These are phyloP conservation scores for Melanotaenia nigrans DNA, from an alignment of 2,797 vertebrate genomes.

Conservation along the genomic window DNA sequence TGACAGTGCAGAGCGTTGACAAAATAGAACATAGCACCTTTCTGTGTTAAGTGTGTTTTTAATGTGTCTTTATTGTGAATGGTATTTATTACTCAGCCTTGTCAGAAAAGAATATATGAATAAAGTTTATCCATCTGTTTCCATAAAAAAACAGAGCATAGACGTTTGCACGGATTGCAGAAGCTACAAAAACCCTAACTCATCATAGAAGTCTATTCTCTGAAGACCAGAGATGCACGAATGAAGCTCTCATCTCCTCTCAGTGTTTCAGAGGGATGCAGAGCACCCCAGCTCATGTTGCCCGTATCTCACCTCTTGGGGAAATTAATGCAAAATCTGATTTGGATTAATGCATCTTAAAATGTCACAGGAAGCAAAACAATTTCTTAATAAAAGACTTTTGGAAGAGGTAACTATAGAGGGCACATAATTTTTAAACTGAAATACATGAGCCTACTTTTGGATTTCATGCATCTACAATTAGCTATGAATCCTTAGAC, in stretches of 20 bases:
- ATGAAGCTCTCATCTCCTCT: conserved; percentile 33
- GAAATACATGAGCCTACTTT: conserved; percentile 25
- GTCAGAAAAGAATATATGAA: not conserved
- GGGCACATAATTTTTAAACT: conserved; percentile 46
- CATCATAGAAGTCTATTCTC: conserved; percentile 25
- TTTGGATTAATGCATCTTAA: conserved; percentile 64
- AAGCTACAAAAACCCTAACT: conserved; percentile 32
- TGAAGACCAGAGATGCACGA: conserved; percentile 33
- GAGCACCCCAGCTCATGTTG: conserved; percentile 16
- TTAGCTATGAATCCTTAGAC: conserved; percentile 54
- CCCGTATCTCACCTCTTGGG: conserved; percentile 44
- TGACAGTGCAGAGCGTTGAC: conserved; percentile 1
- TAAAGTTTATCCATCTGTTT: not conserved
- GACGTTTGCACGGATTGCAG: conserved; percentile 37
- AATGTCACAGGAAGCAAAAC: conserved; percentile 38
- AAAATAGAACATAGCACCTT: conserved; percentile 1
- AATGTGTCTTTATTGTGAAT: too few relatives aligned
- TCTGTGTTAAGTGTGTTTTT: not conserved
- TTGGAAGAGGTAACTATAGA: conserved; percentile 27
- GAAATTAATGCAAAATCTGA: conserved; percentile 63
- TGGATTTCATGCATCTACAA: conserved; percentile 55
- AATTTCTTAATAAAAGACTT: conserved; percentile 48
- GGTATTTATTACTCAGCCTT: not conserved
- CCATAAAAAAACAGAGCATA: conserved; percentile 11
- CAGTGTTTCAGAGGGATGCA: conserved; percentile 11